A percentile compares a stretch with the other conserved stretches of the same genome.
These are phyloP conservation scores for Homarus americanus DNA, from an alignment of 1,140 invertebrate genomes.

Conservation along the genomic window DNA sequence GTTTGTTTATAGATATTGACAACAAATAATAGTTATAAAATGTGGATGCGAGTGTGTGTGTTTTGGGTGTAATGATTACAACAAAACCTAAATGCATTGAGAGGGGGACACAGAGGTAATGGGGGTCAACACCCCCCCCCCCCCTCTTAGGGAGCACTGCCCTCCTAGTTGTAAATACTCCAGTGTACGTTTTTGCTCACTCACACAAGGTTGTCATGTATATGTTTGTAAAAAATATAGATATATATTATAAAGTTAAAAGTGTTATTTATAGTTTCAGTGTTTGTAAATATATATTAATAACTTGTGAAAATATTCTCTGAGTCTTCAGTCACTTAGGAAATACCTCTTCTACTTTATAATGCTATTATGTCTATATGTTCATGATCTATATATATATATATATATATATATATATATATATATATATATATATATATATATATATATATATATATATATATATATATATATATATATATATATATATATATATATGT, in stretches of 20 bases:
- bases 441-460: slow-evolving; percentile 24
- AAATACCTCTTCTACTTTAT: background rate
- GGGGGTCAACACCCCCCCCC: background rate
- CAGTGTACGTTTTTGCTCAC: slow-evolving; percentile 59
- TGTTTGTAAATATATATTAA: slow-evolving; percentile 65
- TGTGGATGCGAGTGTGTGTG: background rate
- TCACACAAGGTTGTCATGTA: slow-evolving; percentile 65
- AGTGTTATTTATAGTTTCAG: slow-evolving; percentile 67
- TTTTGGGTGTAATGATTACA: background rate
- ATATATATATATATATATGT: slow-evolving; percentile 10
- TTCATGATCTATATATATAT: background rate
- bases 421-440: slow-evolving; percentile 24
- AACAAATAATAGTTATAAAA: background rate
- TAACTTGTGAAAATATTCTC: slow-evolving; percentile 1
- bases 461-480: slow-evolving; percentile 6
- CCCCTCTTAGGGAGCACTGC: background rate
- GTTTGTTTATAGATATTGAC: background rate
- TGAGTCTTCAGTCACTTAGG: slow-evolving; percentile 46
- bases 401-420: slow-evolving; percentile 6
- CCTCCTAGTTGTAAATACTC: slow-evolving; percentile 1
- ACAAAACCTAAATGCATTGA: background rate
- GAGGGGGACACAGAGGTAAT: background rate
- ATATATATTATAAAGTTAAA: slow-evolving; percentile 68
- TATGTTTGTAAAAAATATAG: slow-evolving; percentile 68
- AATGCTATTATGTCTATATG: background rate